These are phyloP conservation scores for Telmatherina bonti DNA, from an alignment of 2,797 vertebrate genomes.

Conservation along the genomic window DNA sequence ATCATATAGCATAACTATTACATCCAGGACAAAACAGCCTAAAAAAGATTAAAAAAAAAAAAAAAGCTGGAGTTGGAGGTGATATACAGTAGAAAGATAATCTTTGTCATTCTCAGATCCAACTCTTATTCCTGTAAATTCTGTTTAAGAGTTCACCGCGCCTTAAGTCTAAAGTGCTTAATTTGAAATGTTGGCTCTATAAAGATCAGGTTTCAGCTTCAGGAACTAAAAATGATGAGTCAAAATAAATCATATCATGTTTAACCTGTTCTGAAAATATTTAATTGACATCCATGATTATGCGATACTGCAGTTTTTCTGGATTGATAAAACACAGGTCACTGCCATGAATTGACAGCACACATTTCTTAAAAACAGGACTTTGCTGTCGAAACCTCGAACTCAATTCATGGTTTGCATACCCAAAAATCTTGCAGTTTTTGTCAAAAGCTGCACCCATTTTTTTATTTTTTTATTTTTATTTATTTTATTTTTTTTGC, in stretches of 20 bases:
- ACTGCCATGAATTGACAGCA: too few relatives aligned
- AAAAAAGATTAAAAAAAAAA: conserved; percentile 29
- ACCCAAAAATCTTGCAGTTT: too few relatives aligned
- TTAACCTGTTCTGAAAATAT: background rate
- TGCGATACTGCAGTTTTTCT: too few relatives aligned
- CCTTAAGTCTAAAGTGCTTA: background rate
- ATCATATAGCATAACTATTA: conserved; percentile 53
- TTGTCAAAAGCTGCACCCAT: too few relatives aligned
- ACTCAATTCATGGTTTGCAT: too few relatives aligned
- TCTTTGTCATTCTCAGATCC: conserved; percentile 67
- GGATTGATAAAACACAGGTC: too few relatives aligned
- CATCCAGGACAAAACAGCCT: conserved; percentile 58
- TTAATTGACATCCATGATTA: background rate
- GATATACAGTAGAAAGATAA: conserved; percentile 68
- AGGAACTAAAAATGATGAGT: background rate
- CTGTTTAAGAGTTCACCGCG: background rate
- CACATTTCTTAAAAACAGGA: too few relatives aligned
- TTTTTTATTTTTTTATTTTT: too few relatives aligned
- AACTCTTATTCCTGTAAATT: background rate
- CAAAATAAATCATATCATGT: background rate
- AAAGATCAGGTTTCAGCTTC: background rate
- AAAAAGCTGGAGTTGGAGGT: conserved; percentile 54
- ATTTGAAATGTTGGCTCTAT: background rate
- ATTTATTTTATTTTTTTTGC: too few relatives aligned
- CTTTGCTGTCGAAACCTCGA: too few relatives aligned